phyloP scores from a whole-genome alignment of 2,888 invertebrate genomes.

The Xanthorhoe spadicearia region DNA sequence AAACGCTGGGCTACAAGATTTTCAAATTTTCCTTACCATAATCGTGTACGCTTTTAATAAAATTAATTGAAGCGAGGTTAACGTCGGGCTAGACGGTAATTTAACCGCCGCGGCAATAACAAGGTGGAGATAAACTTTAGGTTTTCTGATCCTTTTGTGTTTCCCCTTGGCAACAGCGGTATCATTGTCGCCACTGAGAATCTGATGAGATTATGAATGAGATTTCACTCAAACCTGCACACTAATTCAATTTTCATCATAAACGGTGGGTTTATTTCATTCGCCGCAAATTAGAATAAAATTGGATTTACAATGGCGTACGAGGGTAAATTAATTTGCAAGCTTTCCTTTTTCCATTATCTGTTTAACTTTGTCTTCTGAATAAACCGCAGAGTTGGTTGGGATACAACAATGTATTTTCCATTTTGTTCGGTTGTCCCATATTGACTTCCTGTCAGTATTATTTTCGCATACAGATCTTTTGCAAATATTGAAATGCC shows the following conservation, averaged over 20 bases:
- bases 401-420: conserved; percentile 3
- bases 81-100: not conserved
- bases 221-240: conserved; percentile 50
- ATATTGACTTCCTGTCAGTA: not conserved
- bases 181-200: conserved; percentile 49
- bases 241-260: conserved; percentile 51
- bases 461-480: not conserved
- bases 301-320: conserved; percentile 38
- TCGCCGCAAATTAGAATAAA: conserved; percentile 40
- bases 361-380: conserved; percentile 28
- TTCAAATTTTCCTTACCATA: not conserved
- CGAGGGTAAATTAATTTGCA: conserved; percentile 38
- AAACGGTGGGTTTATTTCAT: conserved; percentile 42
- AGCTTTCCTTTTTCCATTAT: conserved; percentile 35
- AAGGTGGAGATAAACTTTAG: not conserved
- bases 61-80: not conserved
- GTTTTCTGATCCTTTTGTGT: conserved; percentile 38
- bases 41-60: not conserved
- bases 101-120: not conserved
- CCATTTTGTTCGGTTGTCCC: not conserved
- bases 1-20: not conserved
- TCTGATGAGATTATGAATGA: conserved; percentile 54
- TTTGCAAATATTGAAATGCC: conserved; percentile 1
- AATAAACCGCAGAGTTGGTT: conserved; percentile 20
- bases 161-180: conserved; percentile 44